phyloP scores from a whole-genome alignment of 2,797 vertebrate species.

The Gorsachius magnificus region DNA sequence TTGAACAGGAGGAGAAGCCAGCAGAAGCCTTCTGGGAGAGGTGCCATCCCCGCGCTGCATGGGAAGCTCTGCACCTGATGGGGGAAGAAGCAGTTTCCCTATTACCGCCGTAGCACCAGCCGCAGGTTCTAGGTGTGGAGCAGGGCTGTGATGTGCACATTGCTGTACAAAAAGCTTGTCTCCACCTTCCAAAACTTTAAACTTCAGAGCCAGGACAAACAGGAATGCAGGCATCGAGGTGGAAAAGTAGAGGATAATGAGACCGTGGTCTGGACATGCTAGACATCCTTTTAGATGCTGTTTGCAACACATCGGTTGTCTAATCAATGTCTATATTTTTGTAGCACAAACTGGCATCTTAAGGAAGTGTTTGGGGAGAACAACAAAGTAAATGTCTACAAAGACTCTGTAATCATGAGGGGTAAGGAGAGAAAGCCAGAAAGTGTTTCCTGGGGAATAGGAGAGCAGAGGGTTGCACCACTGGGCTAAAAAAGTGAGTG shows the following conservation, averaged over 20 bases:
- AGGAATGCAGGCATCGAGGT: background rate
- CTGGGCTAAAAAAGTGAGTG: background rate
- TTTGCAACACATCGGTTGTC: background rate
- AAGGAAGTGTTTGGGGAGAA: background rate
- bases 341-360: background rate
- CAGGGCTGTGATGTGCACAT: accelerated
- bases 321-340: background rate
- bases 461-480: background rate
- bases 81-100: background rate
- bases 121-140: background rate
- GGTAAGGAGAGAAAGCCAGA: background rate
- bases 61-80: background rate
- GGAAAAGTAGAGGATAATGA: background rate
- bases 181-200: background rate
- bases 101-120: background rate
- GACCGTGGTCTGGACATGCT: background rate
- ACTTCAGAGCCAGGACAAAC: background rate
- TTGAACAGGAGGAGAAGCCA: background rate
- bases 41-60: background rate
- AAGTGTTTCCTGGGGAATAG: background rate
- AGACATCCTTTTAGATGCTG: background rate
- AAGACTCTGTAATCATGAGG: background rate
- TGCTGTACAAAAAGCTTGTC: background rate
- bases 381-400: background rate
- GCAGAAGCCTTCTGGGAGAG: background rate